A percentile compares a stretch with the other conserved stretches of the same genome.
phyloP scores from a whole-genome alignment of 2,888 invertebrate genomes.

The Melieria omissa region DNA sequence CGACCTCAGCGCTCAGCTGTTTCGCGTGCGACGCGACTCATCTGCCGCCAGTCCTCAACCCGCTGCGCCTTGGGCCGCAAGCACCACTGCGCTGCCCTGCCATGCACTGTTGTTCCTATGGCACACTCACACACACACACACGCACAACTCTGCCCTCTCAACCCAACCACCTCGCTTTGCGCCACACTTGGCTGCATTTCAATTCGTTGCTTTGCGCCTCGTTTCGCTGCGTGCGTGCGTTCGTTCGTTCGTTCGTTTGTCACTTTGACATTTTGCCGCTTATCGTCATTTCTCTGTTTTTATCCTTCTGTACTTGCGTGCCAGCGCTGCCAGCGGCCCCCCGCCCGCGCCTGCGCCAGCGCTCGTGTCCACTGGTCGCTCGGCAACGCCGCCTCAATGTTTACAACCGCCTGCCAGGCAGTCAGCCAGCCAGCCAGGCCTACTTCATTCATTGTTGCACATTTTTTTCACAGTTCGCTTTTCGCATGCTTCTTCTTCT shows the following conservation, averaged over 20 bases:
- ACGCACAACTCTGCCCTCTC: conserved; percentile 20
- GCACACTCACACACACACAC: not conserved
- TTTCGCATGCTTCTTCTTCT: conserved; percentile 27
- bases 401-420: conserved; percentile 32
- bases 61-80: not conserved
- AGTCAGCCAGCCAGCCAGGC: conserved; percentile 15
- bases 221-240: conserved; percentile 32
- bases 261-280: conserved; percentile 50
- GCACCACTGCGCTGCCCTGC: not conserved
- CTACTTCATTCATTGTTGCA: conserved; percentile 54
- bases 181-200: not conserved
- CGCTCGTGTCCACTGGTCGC: conserved; percentile 35
- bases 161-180: not conserved
- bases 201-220: conserved; percentile 13
- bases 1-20: conserved; percentile 24
- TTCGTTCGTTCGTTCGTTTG: conserved; percentile 44
- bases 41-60: not conserved
- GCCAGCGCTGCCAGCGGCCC: not conserved
- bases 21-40: conserved; percentile 1
- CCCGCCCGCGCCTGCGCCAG: conserved; percentile 13
- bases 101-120: not conserved
- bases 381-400: conserved; percentile 15
- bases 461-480: conserved; percentile 50
- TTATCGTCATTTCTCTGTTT: conserved; percentile 65
- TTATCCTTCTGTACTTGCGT: conserved; percentile 58